Evolutionary conservation across 2,888 invertebrate genomes (phyloP).

Genomic region (Xestoiulus laeticollis): DNA sequence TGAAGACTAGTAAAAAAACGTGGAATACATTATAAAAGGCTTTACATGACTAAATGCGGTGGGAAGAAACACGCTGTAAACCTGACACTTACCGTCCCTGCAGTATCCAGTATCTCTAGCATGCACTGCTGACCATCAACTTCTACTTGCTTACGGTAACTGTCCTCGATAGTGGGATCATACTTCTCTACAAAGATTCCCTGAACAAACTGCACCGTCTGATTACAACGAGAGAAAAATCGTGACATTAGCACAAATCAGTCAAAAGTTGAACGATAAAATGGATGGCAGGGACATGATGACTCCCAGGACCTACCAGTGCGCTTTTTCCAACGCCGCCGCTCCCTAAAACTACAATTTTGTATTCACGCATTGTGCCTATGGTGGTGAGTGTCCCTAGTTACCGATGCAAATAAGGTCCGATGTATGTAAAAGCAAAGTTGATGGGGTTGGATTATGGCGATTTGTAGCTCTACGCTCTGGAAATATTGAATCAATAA

Average conservation of each 20-base stretch:
- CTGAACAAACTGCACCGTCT: slow-evolving; percentile 96
- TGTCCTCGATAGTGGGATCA: slow-evolving; percentile 99
- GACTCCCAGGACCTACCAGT: slow-evolving; percentile 68
- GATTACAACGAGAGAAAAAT: not conserved
- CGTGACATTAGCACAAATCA: not conserved
- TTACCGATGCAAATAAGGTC: too few relatives aligned
- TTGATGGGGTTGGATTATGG: too few relatives aligned
- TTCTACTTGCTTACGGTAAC: slow-evolving; percentile 99
- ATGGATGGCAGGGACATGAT: not conserved
- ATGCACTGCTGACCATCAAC: slow-evolving; percentile 99
- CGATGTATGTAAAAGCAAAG: too few relatives aligned
- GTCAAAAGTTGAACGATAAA: not conserved
- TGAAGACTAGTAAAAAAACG: too few relatives aligned
- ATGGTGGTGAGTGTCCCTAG: too few relatives aligned
- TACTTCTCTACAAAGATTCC: slow-evolving; percentile 99
- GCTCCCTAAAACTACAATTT: slow-evolving; percentile 98
- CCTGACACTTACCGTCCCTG: slow-evolving; percentile 83
- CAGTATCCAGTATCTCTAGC: slow-evolving; percentile 99
- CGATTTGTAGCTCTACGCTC: too few relatives aligned
- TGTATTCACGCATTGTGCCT: slow-evolving; percentile 94
- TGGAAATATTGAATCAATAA: too few relatives aligned
- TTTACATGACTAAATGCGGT: not conserved
- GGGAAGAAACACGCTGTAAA: not conserved
- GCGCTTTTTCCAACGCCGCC: slow-evolving; percentile 99
- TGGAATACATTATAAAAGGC: too few relatives aligned